Conservation (phyloP, 1,140 invertebrate species). For the Euwallacea fornicatus region DNA sequence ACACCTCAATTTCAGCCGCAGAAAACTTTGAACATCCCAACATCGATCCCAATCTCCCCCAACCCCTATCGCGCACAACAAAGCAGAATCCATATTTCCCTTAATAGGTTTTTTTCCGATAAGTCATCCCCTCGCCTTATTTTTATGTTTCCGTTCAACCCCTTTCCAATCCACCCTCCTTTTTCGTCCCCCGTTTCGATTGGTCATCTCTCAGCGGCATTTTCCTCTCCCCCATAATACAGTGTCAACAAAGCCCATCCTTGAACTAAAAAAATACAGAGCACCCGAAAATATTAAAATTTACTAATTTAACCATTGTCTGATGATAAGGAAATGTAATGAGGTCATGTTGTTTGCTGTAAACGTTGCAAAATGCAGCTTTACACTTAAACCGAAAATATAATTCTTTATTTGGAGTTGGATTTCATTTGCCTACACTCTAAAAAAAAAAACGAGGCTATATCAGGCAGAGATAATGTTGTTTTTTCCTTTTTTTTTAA, state of each 20-base stretch:
- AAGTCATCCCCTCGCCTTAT: constrained; percentile 28
- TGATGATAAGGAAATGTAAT: too few relatives aligned
- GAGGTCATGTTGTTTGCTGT: too few relatives aligned
- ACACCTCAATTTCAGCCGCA: too few relatives aligned
- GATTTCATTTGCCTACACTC: too few relatives aligned
- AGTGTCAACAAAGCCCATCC: neutral
- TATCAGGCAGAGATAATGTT: too few relatives aligned
- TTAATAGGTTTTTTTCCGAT: constrained; percentile 24
- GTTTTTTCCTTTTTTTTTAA: too few relatives aligned
- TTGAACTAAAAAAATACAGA: neutral
- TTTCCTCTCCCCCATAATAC: neutral
- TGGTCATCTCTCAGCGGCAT: constrained; percentile 14
- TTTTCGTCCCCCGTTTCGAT: constrained; percentile 23
- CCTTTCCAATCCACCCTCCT: constrained; percentile 39
- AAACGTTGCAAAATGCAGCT: too few relatives aligned
- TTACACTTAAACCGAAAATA: too few relatives aligned
- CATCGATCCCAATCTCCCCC: constrained; percentile 12
- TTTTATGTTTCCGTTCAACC: constrained; percentile 37
- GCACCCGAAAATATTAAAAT: too few relatives aligned
- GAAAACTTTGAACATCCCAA: neutral
- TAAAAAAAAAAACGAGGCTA: too few relatives aligned
- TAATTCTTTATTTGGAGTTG: too few relatives aligned
- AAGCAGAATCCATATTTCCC: constrained; percentile 33
- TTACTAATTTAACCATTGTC: too few relatives aligned
- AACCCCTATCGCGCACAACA: constrained; percentile 6